Evolutionary conservation across 2,888 invertebrate genomes (phyloP), one percentile per base, ranked within the genome.

Genomic region (Halictus quadricinctus): DNA sequence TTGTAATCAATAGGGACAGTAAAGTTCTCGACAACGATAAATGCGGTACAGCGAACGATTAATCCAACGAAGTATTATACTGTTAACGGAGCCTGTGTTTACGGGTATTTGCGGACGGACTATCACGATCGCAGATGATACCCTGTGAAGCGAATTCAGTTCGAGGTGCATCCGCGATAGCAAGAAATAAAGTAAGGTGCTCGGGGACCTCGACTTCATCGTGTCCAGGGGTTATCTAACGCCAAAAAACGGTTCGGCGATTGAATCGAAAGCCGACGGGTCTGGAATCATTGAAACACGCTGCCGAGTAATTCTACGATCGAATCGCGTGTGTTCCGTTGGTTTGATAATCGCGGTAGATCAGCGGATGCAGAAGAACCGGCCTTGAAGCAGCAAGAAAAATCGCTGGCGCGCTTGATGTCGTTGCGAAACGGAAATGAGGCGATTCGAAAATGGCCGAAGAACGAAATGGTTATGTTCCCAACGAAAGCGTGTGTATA

Each of bases 341-440:
- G 54, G 58, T 84, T 84, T 85, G 58, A 48, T 79, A 83, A 84
- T 80, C 85, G 70, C 12, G 69, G 4, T 21, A 48, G 72, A 72
- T 50, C 70, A 60, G 41, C 54, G 48, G 66, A 64, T 46, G 79
- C 54, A 69, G 81, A 88, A 79, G 80, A 83, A 81, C 76, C 81
- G 58, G 69, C 69, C 81, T 79, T 79, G 41, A n/a, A 43, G 41
- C 15, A 50, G 48, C 60, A 87, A 76, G 80, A 81, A 83, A 78
- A 72, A 69, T 48, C 77, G 21, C 29, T 36, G n/a, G 1, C 66
- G 46, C 77, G 58, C 72, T 60, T 48, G 87, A 87, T 79, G 85
- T 90, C 80, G 87, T 90, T 90, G 87, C 66, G n/a, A 80, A 86
- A 81, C 89, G 90, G 91, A 90, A 90, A 90, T 90, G 91, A 87